These are phyloP conservation scores for Austrolebias charrua DNA, from an alignment of 2,797 vertebrate genomes.

Conservation along the genomic window DNA sequence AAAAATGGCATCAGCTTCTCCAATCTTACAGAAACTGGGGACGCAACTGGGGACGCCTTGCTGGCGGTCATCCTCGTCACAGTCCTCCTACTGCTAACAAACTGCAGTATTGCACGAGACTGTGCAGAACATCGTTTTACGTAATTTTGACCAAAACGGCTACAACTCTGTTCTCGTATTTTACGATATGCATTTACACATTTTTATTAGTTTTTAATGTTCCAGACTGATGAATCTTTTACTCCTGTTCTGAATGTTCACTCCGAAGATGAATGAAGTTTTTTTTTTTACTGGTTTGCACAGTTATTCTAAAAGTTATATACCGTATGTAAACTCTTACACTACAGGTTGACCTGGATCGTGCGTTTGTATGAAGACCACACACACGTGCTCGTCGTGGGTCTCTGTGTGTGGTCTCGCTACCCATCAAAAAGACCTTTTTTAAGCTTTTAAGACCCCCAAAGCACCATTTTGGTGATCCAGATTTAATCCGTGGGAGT, in stretches of 20 bases:
- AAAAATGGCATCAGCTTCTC: no score
- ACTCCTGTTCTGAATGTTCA: slow-evolving; percentile 66
- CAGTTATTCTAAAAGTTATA: slow-evolving; percentile 43
- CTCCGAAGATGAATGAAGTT: slow-evolving; percentile 74
- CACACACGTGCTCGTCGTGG: slow-evolving; percentile 63
- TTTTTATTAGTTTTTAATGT: slow-evolving; percentile 1
- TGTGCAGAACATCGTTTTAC: no score
- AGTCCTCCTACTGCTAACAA: no score
- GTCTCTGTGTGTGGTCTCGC: slow-evolving; percentile 69
- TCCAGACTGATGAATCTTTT: slow-evolving; percentile 44
- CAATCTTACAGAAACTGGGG: no score
- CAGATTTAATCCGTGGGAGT: slow-evolving; percentile 46
- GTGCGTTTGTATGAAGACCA: slow-evolving; percentile 47
- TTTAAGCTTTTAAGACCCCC: slow-evolving; percentile 54
- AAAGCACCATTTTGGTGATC: slow-evolving; percentile 61
- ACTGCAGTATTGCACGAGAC: no score
- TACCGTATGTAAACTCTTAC: slow-evolving; percentile 30
- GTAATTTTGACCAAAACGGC: no score
- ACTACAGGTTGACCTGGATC: slow-evolving; percentile 40
- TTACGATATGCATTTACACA: no score
- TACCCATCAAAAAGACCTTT: slow-evolving; percentile 42
- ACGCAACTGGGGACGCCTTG: no score
- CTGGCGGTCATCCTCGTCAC: no score
- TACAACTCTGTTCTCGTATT: no score
- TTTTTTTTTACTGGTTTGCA: slow-evolving; percentile 64